Evolutionary conservation across 2,797 vertebrate species (phyloP).

Genomic region (Sebastes aleutianus): DNA sequence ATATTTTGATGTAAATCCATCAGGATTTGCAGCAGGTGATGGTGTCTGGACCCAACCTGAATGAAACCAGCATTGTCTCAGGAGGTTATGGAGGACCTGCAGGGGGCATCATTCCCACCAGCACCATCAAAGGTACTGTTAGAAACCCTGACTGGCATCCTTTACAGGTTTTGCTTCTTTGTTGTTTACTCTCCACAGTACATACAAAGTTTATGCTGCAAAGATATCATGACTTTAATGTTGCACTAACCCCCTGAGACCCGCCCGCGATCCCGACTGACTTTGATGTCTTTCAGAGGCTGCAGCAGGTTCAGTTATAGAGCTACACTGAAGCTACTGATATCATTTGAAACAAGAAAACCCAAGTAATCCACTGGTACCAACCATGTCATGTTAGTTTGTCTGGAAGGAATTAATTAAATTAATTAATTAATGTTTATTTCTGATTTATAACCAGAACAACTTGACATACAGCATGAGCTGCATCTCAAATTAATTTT

Average conservation of each 20-base stretch:
- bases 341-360: no score
- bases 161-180: neutral
- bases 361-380: no score
- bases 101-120: conserved; percentile 92
- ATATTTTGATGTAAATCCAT: conserved; percentile 6
- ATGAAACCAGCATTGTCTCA: conserved; percentile 96
- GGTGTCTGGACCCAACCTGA: conserved; percentile 97
- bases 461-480: no score
- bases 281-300: no score
- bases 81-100: conserved; percentile 94
- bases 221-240: neutral
- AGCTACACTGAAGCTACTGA: no score
- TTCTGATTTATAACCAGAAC: no score
- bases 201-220: neutral
- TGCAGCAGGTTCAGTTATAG: no score
- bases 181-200: neutral
- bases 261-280: no score
- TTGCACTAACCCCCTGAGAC: neutral
- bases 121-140: conserved; percentile 88
- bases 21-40: conserved; percentile 98
- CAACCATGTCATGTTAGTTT: no score
- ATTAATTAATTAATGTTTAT: no score
- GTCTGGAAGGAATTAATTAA: no score
- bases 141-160: neutral
- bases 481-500: neutral